Evolutionary conservation across 2,113 vertebrate species (phyloP).

Genomic region (Synodontis membranacea): DNA sequence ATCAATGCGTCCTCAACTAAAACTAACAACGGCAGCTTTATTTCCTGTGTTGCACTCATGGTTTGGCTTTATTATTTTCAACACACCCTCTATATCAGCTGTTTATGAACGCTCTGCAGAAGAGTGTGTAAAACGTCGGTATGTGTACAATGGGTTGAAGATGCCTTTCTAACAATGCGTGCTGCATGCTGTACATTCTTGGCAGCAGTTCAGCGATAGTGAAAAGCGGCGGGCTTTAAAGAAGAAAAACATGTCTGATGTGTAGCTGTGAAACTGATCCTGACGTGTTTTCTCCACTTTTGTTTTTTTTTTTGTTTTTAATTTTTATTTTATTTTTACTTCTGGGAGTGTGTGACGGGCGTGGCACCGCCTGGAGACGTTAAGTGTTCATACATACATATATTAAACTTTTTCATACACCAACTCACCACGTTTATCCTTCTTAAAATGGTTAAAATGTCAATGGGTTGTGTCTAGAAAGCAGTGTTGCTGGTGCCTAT

Average conservation of each 20-base stretch:
- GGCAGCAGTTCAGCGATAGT: neutral
- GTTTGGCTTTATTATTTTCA: neutral
- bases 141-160: neutral
- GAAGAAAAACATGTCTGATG: constrained; percentile 15
- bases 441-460: neutral
- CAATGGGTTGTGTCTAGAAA: neutral
- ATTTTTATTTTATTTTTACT: neutral
- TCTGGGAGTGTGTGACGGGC: neutral
- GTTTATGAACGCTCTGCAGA: neutral
- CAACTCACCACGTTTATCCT: neutral
- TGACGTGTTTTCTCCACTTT: too few relatives aligned
- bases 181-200: constrained; percentile 16
- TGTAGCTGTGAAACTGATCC: neutral
- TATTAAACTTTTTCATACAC: neutral
- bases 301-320: too few relatives aligned
- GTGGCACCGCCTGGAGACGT: neutral
- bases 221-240: neutral
- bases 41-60: neutral
- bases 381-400: neutral
- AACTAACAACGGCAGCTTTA: neutral
- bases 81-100: neutral
- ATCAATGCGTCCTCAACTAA: neutral
- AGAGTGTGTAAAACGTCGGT: neutral
- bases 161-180: neutral
- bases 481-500: neutral